Evolutionary conservation across 2,113 vertebrate species (phyloP), one percentile per base, ranked within the genome.

Genomic region (Sapayoa aenigma): DNA sequence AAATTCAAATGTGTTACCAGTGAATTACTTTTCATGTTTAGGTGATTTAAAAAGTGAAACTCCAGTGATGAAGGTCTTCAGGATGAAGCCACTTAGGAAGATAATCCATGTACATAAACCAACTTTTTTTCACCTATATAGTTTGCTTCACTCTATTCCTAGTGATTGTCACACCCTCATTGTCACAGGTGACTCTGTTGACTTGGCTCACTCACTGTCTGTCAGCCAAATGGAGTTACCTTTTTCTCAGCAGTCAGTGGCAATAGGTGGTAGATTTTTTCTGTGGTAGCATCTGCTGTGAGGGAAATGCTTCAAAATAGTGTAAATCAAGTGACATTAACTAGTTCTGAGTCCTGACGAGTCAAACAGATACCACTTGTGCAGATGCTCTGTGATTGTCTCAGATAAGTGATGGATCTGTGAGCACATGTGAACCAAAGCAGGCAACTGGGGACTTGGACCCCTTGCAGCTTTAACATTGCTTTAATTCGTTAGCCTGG

Each of bases 361-460:
- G 41, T 14, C 0, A 1, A 80, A 62, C n/a, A 25, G 49, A 24
- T 35, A 4, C 15, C 1, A 2, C 19, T 82, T 49, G 73, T 71
- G 80, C n/a, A 63, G 69, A 5, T 88, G 41, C 76, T 74, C 4
- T 46, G 18, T 28, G 25, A 1, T 1, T 12, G 25, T 27, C 41
- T 59, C 46, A 6, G 71, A 44, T 46, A 41, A 87, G 39, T 0
- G 1, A 9, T 5, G 3, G 33, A 1, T n/a, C 72, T 18, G 0
- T 0, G 19, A 37, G 49, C 1, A 0, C 7, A 0, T 0, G 14
- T 1, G 0, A 5, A 23, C 44, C 23, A 0, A 9, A 19, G 56
- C 74, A 21, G 39, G 46, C 44, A 5, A 0, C 49, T 15, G 63
- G 52, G 59, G 5, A 7, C 77, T 74, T 1, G 0, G 27, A 19